Percentiles rank a stretch among this genome's conserved stretches.
These are phyloP conservation scores for Terrapene triunguis DNA, from an alignment of 2,113 vertebrate genomes.

Conservation along the genomic window DNA sequence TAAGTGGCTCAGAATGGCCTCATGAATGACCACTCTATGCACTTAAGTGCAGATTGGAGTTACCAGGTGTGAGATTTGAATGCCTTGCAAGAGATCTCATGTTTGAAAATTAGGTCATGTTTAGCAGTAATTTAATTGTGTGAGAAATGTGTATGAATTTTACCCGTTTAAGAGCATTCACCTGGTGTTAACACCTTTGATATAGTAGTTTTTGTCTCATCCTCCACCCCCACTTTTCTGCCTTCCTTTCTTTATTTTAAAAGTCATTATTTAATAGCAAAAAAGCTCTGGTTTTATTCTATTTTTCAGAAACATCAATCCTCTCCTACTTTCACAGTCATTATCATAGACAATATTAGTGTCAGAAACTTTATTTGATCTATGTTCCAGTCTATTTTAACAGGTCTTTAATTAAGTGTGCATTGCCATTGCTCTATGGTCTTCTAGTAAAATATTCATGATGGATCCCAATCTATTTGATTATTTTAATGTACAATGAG, in stretches of 20 bases:
- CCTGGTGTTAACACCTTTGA: neutral
- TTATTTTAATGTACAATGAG: neutral
- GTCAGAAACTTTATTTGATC: neutral
- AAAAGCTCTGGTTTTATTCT: neutral
- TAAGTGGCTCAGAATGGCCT: neutral
- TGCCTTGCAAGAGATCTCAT: accelerated
- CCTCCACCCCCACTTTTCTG: neutral
- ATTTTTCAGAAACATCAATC: neutral
- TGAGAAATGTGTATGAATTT: neutral
- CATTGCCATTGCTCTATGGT: neutral
- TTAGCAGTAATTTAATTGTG: neutral
- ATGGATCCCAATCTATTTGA: neutral
- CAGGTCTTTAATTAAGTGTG: neutral
- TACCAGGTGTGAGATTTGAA: neutral
- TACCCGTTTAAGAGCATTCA: neutral
- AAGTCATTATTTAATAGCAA: neutral
- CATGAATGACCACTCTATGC: neutral
- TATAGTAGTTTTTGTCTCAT: neutral
- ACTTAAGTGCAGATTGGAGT: neutral
- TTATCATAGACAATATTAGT: neutral
- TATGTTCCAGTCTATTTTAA: neutral
- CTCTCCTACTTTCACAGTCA: neutral
- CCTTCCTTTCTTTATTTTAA: neutral
- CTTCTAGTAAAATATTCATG: neutral
- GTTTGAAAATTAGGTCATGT: neutral